Percentiles rank a stretch among this genome's conserved stretches.
Evolutionary conservation across 1,140 invertebrate genomes (phyloP).

Genomic region (Pachyrhynchus sulphureomaculatus): DNA sequence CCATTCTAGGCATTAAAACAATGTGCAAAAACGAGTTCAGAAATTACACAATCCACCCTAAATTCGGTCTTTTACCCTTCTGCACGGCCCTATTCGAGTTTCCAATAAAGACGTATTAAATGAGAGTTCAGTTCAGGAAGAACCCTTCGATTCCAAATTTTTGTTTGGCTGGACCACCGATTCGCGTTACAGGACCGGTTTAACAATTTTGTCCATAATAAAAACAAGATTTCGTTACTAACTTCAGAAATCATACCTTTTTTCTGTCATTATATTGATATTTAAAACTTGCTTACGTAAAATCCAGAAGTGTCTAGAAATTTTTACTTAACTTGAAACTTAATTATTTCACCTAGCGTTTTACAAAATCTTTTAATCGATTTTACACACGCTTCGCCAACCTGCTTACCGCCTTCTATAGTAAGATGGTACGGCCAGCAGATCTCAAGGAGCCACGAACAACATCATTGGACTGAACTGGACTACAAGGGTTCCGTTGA

Average conservation of each 20-base stretch:
- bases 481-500: no score
- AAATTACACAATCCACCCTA: conserved; percentile 38
- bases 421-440: no score
- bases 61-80: conserved; percentile 27
- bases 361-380: no score
- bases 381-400: no score
- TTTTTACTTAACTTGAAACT: no score
- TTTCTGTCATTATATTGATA: no score
- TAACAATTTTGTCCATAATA: not conserved
- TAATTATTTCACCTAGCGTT: no score
- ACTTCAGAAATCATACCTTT: not conserved
- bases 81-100: conserved; percentile 9
- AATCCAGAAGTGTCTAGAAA: no score
- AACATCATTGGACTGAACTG: no score
- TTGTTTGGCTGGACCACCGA: conserved; percentile 15
- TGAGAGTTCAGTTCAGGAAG: conserved; percentile 5
- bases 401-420: no score
- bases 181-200: not conserved
- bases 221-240: not conserved
- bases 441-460: no score
- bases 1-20: conserved; percentile 34
- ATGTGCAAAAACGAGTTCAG: conserved; percentile 39
- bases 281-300: no score
- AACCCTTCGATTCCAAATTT: conserved; percentile 26
- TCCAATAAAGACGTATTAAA: conserved; percentile 33